Conservation (phyloP, 2,797 vertebrate species). For the Numenius phaeopus region DNA sequence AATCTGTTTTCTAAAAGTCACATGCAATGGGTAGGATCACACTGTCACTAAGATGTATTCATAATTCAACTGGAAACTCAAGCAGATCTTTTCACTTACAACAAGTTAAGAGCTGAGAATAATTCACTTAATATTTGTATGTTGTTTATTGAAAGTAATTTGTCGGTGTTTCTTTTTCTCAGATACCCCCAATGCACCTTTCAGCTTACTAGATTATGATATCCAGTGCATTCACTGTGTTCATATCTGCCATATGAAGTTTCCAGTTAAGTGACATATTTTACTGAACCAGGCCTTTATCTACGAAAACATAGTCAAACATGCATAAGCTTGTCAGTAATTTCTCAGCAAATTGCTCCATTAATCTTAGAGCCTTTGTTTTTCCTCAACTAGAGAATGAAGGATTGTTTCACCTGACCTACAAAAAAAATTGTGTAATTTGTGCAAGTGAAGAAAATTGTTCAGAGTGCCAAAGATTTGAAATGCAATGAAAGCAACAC, state of each 20-base stretch:
- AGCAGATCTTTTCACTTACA: background rate
- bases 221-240: background rate
- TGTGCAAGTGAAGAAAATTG: background rate
- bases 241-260: background rate
- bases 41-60: background rate
- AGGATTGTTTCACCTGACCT: background rate
- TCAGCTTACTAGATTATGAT: background rate
- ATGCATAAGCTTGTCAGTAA: background rate
- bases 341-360: background rate
- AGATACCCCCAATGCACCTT: background rate
- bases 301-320: background rate
- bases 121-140: background rate
- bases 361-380: background rate
- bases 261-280: background rate
- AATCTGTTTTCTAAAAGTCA: slow-evolving; percentile 40
- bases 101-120: background rate
- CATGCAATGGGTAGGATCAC: background rate
- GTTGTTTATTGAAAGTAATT: background rate
- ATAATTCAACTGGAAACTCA: background rate
- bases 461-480: background rate
- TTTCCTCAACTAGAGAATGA: background rate
- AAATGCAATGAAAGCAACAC: background rate
- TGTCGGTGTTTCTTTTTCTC: background rate
- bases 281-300: background rate
- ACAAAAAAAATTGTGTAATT: background rate